phyloP scores from a whole-genome alignment of 92 coral and sea anemone genomes.

The Epizoanthus illoricatus region DNA sequence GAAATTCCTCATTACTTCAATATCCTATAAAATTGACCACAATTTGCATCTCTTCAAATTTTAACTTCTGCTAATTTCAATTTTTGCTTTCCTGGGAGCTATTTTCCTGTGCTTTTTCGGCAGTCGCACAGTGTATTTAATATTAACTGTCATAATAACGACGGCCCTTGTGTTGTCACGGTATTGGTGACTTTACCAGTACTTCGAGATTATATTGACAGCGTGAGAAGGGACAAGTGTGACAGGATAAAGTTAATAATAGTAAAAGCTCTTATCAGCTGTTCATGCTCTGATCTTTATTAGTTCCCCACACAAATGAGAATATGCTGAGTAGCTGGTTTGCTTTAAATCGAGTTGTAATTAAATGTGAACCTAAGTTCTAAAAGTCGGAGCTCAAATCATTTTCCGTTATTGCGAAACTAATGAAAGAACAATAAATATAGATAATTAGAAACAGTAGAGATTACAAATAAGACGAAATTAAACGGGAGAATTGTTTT shows the following conservation, averaged over 20 bases:
- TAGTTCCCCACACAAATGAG: conserved; percentile 26
- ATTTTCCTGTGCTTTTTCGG: no score
- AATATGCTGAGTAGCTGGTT: background rate
- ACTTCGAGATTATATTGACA: background rate
- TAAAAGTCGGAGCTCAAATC: background rate
- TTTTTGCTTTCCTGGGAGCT: no score
- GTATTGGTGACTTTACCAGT: background rate
- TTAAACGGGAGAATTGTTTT: conserved; percentile 1
- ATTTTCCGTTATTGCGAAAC: conserved; percentile 5
- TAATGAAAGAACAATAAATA: background rate
- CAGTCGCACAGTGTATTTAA: no score
- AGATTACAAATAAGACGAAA: conserved; percentile 1
- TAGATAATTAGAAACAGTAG: background rate
- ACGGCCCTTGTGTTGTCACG: background rate
- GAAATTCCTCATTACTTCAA: no score
- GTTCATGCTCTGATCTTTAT: conserved; percentile 4
- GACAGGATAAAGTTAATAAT: conserved; percentile 16
- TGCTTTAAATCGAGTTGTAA: background rate
- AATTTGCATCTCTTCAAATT: no score
- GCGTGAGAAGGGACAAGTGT: conserved; percentile 9
- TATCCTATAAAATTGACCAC: no score
- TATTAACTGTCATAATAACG: no score
- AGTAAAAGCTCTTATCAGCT: background rate
- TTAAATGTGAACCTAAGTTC: conserved; percentile 4
- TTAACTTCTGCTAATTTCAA: no score